phyloP scores from a whole-genome alignment of 2,888 invertebrate genomes.

The Tethea ocularis region DNA sequence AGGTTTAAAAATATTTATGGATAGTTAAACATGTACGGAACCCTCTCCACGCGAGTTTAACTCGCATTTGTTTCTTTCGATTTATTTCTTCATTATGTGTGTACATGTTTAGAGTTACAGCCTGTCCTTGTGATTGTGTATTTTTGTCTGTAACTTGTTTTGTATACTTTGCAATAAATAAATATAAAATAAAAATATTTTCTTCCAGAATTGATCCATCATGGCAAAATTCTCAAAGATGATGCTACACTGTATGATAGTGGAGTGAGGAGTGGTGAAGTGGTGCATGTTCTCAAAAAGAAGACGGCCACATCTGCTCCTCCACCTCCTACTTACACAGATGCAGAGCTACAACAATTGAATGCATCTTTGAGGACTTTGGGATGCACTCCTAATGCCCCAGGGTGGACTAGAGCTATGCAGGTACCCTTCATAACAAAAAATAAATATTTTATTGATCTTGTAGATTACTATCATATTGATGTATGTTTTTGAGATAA shows the following conservation, averaged over 20 bases:
- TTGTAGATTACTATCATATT: too few species aligned
- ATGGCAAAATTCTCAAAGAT: conserved; percentile 88
- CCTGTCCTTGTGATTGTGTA: too few species aligned
- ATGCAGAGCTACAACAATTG: conserved; percentile 85
- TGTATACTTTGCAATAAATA: too few species aligned
- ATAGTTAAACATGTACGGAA: too few species aligned
- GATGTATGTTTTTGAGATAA: too few species aligned
- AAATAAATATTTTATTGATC: neutral
- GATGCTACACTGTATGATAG: conserved; percentile 83
- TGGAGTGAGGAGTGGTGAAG: conserved; percentile 84
- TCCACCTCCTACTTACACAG: conserved; percentile 77
- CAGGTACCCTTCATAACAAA: conserved; percentile 69
- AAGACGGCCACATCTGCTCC: conserved; percentile 56
- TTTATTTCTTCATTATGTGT: too few species aligned
- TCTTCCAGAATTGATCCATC: conserved; percentile 86
- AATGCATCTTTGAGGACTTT: conserved; percentile 86
- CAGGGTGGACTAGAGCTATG: conserved; percentile 86
- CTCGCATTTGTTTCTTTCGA: too few species aligned
- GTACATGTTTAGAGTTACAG: too few species aligned
- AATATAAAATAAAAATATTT: neutral
- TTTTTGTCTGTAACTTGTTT: too few species aligned
- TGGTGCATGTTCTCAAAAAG: conserved; percentile 83
- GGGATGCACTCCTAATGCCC: conserved; percentile 79
- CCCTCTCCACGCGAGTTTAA: too few species aligned
- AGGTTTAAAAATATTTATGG: too few species aligned